Evolutionary conservation across 2,113 vertebrate genomes (phyloP), one percentile per base, ranked within the genome.

Genomic region (Tichodroma muraria): DNA sequence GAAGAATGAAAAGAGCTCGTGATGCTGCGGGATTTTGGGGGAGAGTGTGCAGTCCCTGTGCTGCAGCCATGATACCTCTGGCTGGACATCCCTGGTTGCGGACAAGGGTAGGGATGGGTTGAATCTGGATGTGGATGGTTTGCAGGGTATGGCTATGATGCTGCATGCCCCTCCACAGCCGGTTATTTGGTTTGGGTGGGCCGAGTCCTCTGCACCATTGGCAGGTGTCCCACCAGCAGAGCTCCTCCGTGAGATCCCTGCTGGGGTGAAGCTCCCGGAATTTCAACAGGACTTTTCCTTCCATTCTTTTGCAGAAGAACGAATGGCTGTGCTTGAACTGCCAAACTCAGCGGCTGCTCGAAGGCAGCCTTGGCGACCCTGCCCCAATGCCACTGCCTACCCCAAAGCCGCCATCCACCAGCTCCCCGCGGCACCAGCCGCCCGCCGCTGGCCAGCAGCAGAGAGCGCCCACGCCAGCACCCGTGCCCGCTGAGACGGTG

Each of bases 291-390:
- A 17, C 57, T 79, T 89, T 31, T 80, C 93, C 40, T 96, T 33
- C 95, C 83, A 14, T 72, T 97, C 80, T 98, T 89, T 98, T 99
- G 91, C 97, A 99, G 99, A 99, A 99, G 97, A 99, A 99, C 40
- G 99, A 99, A 98, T 99, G 99, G 99, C 98, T 99, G 54, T 99
- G 99, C 96, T 98, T 99, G 98, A 99, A 99, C 97, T 99, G 99
- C 98, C 99, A 99, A 98, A 99, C 99, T 22, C 98, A 99, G 97
- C 98, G 99, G 94, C 98, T 99, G 78, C 97, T 99, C 17, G 99
- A 99, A 85, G 99, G 99, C 96, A 98, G 98, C 96, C 97, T 99
- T 45, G 99, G 99, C 50, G 99, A 99, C 91, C 98, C 98, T 38
- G 88, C 97, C 78, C 98, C 98, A 4, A 87, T 94, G 92, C 97